Percentiles rank a stretch among this genome's conserved stretches.
Conservation (phyloP, 30 jellyfish, hydroid and myxozoan species). For the Pelagia noctiluca region DNA sequence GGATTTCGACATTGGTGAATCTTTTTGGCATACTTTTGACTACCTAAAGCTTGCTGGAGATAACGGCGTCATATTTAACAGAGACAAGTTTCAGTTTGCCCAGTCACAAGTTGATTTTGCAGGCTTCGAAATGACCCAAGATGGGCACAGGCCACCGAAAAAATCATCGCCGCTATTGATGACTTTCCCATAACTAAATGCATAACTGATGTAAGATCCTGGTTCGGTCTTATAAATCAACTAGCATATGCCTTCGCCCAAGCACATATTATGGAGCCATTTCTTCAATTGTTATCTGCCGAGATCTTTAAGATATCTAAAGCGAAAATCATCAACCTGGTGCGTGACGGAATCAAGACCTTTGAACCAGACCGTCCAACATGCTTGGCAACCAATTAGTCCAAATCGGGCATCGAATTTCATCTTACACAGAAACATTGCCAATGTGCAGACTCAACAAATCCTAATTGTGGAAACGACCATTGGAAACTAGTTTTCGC, state of each 20-base stretch:
- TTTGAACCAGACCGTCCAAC: conserved; percentile 62
- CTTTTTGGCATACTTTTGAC: conserved; percentile 60
- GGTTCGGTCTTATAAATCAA: conserved; percentile 79
- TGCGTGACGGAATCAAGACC: conserved; percentile 46
- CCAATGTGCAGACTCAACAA: conserved; percentile 17
- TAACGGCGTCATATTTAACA: conserved; percentile 56
- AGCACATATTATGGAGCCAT: conserved; percentile 59
- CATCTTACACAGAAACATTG: conserved; percentile 66
- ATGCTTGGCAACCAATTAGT: conserved; percentile 72
- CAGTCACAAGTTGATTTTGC: conserved; percentile 66
- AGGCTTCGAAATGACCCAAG: conserved; percentile 62
- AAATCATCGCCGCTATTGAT: conserved; percentile 17
- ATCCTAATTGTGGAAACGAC: conserved; percentile 53
- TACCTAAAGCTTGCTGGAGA: conserved; percentile 19
- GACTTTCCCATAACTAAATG: conserved; percentile 52
- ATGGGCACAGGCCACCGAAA: conserved; percentile 44
- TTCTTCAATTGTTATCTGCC: conserved; percentile 29
- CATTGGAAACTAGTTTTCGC: conserved; percentile 75
- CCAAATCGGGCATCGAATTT: conserved; percentile 75
- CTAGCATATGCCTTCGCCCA: conserved; percentile 53
- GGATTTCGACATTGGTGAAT: conserved; percentile 24
- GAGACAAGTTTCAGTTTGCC: conserved; percentile 41
- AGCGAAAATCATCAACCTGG: conserved; percentile 16
- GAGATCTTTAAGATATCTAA: conserved; percentile 25
- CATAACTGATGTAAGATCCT: conserved; percentile 64